Percentiles rank a stretch among this genome's conserved stretches.
Conservation (phyloP, 2,888 invertebrate genomes). For the Troilus luridus region DNA sequence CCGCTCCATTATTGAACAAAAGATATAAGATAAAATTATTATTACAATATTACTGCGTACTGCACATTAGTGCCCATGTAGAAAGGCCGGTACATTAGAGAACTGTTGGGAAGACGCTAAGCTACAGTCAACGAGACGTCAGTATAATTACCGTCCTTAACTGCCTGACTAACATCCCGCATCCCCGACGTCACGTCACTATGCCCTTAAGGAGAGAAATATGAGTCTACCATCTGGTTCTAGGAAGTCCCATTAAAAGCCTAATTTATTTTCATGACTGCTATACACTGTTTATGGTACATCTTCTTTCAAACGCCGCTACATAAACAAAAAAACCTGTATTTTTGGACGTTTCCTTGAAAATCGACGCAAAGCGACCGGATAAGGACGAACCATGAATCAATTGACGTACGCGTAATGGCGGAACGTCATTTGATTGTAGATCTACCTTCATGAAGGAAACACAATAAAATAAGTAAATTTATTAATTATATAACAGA, state of each 20-base stretch:
- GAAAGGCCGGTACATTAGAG: not conserved
- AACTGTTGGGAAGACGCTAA: not conserved
- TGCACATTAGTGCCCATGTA: too few relatives aligned
- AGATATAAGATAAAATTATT: too few relatives aligned
- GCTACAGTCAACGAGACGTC: not conserved
- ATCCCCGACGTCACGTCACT: slow-evolving; percentile 1
- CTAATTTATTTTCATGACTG: not conserved
- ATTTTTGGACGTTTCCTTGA: not conserved
- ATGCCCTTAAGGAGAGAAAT: not conserved
- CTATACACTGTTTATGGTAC: not conserved
- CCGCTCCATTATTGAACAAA: too few relatives aligned
- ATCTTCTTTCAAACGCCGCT: not conserved
- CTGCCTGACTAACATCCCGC: slow-evolving; percentile 20
- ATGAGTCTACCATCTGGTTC: not conserved
- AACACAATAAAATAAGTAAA: too few relatives aligned
- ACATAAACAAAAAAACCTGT: not conserved
- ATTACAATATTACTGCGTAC: too few relatives aligned
- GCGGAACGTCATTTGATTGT: not conserved
- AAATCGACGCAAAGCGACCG: not conserved
- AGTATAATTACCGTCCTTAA: not conserved
- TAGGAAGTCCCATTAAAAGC: not conserved
- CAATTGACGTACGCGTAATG: not conserved
- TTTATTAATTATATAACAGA: too few relatives aligned
- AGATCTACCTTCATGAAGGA: not conserved
- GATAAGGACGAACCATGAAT: not conserved